Conservation (phyloP, 2,113 vertebrate genomes). For the Crotalus tigris region DNA sequence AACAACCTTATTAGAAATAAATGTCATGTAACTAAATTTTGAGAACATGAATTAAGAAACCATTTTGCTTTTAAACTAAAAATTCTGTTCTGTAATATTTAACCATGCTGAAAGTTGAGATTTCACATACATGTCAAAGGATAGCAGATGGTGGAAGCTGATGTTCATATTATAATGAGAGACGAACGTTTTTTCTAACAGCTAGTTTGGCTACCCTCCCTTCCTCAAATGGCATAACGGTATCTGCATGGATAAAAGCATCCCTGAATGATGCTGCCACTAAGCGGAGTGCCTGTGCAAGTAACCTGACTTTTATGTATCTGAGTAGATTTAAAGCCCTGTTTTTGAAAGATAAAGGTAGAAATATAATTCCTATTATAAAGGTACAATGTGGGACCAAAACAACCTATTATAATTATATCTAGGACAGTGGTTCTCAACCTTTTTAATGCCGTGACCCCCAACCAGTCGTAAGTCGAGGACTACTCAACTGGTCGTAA, state of each 20-base stretch:
- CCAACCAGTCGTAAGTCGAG: no score
- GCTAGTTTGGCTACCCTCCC: not conserved
- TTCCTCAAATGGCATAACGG: not conserved
- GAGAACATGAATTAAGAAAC: not conserved
- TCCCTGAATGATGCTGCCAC: not conserved
- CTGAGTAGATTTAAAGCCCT: not conserved
- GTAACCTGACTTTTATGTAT: not conserved
- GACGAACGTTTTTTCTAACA: not conserved
- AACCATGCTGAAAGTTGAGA: not conserved
- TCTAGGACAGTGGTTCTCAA: not conserved
- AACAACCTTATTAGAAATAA: not conserved
- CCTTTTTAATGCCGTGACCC: no score
- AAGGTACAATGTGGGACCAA: conserved; percentile 14
- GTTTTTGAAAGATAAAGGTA: not conserved
- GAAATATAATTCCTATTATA: not conserved
- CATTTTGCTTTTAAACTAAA: not conserved
- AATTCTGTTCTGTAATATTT: not conserved
- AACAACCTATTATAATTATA: not conserved
- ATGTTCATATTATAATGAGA: not conserved
- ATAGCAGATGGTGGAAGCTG: not conserved
- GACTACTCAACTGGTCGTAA: no score
- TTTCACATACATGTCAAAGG: not conserved
- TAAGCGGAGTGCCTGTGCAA: not conserved
- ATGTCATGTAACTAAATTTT: not conserved
- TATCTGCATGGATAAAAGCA: not conserved